Evolutionary conservation across 2,888 invertebrate species (phyloP), one percentile per base, ranked within the genome.

Genomic region (Panopea generosa): DNA sequence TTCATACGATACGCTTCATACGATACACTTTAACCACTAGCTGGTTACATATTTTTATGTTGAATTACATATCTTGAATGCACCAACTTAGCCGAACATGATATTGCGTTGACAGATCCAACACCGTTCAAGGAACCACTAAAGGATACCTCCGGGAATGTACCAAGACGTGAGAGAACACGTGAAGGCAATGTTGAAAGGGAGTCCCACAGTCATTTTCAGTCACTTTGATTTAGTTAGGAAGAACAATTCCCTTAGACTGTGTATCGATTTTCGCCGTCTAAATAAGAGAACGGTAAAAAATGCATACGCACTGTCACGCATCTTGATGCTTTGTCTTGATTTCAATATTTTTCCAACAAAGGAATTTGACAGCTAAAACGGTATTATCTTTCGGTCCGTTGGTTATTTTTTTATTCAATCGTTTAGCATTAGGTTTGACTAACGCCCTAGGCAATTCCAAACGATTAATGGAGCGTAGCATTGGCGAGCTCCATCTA

Each of bases 371-470:
- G 63, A 74, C 0, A 73, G 62, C 65, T 9, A 86, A 84, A 27
- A 83, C 87, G 6, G 86, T 86, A 11, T 87, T 89, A 52, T 29
- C 77, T 0, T 74, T 78, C 1, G 27, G 68, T 2, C 40, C 29
- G 14, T 26, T 70, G 1, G 80, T 83, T 2, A 77, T 77, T 20
- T 90, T 57, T 55, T 67, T 88, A 57, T 88, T 71, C 38, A 50
- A 60, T 7, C 77, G 82, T 0, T 62, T 89, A 56, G 26, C 52
- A 0, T 67, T 59, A 40, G 56, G 50, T 9, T 40, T 65, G 38
- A 65, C 67, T 6, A 57, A 67, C 38, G 57, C 57, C 16, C 67
- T 50, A 2, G 59, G 26, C 29, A 57, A 49, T 16, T 57, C 50
- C 56, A 83, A 89, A 56, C 52, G 84, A 6, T 24, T 78, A 7